Conservation (phyloP, 2,113 vertebrate species). For the Indicator maculatus region DNA sequence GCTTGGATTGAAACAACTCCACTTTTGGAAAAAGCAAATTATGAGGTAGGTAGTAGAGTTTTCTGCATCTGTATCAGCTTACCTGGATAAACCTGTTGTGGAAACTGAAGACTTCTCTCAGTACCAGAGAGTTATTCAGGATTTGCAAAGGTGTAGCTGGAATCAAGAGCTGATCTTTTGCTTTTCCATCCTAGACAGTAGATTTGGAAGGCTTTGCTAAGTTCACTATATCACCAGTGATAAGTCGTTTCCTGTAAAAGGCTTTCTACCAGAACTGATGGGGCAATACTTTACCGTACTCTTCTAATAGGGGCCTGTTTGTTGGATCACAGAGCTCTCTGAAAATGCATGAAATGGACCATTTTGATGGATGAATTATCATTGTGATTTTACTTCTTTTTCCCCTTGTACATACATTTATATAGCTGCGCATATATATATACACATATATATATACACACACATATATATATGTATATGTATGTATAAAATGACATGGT, state of each 20-base stretch:
- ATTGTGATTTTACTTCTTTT: neutral
- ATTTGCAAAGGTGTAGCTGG: constrained; percentile 28
- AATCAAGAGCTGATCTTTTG: neutral
- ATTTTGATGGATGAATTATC: neutral
- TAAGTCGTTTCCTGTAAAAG: constrained; percentile 9
- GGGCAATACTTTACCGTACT: neutral
- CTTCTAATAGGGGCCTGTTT: neutral
- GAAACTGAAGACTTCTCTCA: constrained; percentile 9
- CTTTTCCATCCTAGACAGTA: neutral
- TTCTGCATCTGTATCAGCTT: constrained; percentile 34
- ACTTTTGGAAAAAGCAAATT: neutral
- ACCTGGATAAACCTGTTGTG: constrained; percentile 35
- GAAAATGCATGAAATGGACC: neutral
- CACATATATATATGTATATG: neutral
- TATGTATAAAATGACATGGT: neutral
- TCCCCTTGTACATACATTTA: neutral
- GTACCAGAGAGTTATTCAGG: neutral
- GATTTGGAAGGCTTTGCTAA: constrained; percentile 42
- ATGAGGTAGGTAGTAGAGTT: neutral
- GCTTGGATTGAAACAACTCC: neutral
- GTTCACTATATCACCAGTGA: constrained; percentile 25
- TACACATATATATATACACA: no score
- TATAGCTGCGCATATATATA: neutral
- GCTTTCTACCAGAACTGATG: constrained; percentile 24
- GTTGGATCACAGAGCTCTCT: neutral